Percentiles rank a stretch among this genome's conserved stretches.
These are phyloP conservation scores for Nanorana parkeri DNA, from an alignment of 2,113 vertebrate species.

Conservation along the genomic window DNA sequence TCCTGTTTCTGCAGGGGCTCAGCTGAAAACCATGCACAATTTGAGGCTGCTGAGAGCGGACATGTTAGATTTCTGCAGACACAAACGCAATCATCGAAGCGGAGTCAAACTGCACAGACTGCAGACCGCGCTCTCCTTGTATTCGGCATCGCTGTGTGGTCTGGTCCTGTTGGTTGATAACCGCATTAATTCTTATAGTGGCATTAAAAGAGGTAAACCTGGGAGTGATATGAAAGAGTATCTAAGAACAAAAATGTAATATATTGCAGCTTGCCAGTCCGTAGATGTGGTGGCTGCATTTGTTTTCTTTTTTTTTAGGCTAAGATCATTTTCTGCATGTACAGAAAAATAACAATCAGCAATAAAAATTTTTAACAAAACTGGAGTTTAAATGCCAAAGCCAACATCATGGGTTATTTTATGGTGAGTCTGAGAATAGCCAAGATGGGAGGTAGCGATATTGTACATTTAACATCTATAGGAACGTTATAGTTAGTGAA, in stretches of 20 bases:
- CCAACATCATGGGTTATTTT: too few species aligned
- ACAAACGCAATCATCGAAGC: constrained; percentile 84
- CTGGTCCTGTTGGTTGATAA: constrained; percentile 94
- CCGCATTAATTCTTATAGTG: constrained; percentile 94
- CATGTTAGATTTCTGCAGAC: constrained; percentile 92
- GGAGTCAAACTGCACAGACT: constrained; percentile 91
- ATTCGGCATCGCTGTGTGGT: constrained; percentile 92
- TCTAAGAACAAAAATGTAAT: not conserved
- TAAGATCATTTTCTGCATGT: too few species aligned
- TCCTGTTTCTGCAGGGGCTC: constrained; percentile 79
- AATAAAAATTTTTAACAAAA: too few species aligned
- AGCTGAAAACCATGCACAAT: constrained; percentile 99
- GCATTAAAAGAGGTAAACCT: constrained; percentile 90
- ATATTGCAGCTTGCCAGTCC: too few species aligned
- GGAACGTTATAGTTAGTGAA: too few species aligned
- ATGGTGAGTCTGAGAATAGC: too few species aligned
- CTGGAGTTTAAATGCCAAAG: too few species aligned
- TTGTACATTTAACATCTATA: too few species aligned
- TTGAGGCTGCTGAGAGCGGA: constrained; percentile 89
- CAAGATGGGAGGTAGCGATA: too few species aligned
- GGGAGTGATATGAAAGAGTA: not conserved
- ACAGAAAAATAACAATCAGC: too few species aligned
- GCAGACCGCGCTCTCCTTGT: constrained; percentile 92
- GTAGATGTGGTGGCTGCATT: too few species aligned
- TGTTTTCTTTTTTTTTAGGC: too few species aligned